Conservation (phyloP, 2,888 invertebrate species). For the Pammene aurita region DNA sequence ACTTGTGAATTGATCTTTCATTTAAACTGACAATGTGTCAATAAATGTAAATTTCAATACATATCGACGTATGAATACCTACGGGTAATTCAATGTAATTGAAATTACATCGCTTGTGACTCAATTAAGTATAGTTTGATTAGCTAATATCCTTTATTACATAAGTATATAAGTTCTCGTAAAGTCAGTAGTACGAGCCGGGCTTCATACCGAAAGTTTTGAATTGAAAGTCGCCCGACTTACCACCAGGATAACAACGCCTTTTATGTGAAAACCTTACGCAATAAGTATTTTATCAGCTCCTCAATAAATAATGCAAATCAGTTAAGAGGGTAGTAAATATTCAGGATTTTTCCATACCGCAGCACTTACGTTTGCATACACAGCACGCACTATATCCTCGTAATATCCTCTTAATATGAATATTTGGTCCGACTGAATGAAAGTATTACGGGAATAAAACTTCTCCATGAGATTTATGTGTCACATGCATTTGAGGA, state of each 20-base stretch:
- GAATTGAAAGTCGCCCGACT: too few relatives aligned
- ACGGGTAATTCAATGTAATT: neutral
- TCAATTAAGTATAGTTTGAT: neutral
- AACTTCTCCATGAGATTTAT: slow-evolving; percentile 71
- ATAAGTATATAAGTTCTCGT: too few relatives aligned
- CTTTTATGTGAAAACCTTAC: neutral
- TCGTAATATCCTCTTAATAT: slow-evolving; percentile 68
- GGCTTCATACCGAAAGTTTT: too few relatives aligned
- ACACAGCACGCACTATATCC: slow-evolving; percentile 61
- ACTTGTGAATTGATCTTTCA: neutral
- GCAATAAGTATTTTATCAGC: slow-evolving; percentile 6
- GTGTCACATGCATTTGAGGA: slow-evolving; percentile 62
- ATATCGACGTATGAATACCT: neutral
- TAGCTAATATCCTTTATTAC: too few relatives aligned
- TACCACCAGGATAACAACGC: too few relatives aligned
- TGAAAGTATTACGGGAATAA: slow-evolving; percentile 70
- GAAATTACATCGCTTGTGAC: neutral
- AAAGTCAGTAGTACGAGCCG: too few relatives aligned
- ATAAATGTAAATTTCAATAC: neutral
- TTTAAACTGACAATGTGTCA: slow-evolving; percentile 2
- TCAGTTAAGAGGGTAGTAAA: slow-evolving; percentile 36
- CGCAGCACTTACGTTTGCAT: slow-evolving; percentile 51
- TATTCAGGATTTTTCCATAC: slow-evolving; percentile 34
- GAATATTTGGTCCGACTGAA: slow-evolving; percentile 82
- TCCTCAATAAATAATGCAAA: slow-evolving; percentile 34